These are phyloP conservation scores for Turdus rufiventris DNA, from an alignment of 2,113 vertebrate genomes.

Conservation along the genomic window DNA sequence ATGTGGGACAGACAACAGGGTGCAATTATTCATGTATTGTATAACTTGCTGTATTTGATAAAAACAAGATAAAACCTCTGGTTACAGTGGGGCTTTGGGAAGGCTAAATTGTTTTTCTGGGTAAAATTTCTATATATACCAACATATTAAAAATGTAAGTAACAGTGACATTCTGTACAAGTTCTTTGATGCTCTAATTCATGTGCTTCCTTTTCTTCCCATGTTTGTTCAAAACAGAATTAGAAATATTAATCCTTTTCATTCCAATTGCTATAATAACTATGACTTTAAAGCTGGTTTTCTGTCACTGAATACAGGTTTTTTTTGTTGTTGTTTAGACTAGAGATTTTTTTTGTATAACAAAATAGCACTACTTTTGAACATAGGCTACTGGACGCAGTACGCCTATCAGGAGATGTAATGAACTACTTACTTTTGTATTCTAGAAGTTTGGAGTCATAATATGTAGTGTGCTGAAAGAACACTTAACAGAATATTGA, in stretches of 20 bases:
- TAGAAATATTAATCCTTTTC: neutral
- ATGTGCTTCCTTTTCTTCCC: neutral
- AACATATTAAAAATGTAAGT: neutral
- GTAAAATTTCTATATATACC: neutral
- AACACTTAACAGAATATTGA: neutral
- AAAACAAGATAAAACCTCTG: neutral
- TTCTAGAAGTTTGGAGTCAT: neutral
- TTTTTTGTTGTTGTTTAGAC: neutral
- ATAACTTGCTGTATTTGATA: neutral
- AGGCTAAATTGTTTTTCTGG: neutral
- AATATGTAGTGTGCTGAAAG: neutral
- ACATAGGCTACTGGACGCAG: neutral
- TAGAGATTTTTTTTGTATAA: neutral
- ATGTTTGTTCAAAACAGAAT: neutral
- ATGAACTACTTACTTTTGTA: neutral
- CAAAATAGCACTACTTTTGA: neutral
- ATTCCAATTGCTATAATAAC: neutral
- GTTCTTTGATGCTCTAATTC: neutral
- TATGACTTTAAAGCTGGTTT: neutral
- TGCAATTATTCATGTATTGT: neutral
- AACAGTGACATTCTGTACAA: neutral
- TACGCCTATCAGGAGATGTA: neutral
- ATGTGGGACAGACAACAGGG: neutral
- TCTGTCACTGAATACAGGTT: neutral
- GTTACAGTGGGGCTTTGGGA: neutral